phyloP scores from a whole-genome alignment of 2,113 vertebrate species.

The Hemibagrus wyckioides region DNA sequence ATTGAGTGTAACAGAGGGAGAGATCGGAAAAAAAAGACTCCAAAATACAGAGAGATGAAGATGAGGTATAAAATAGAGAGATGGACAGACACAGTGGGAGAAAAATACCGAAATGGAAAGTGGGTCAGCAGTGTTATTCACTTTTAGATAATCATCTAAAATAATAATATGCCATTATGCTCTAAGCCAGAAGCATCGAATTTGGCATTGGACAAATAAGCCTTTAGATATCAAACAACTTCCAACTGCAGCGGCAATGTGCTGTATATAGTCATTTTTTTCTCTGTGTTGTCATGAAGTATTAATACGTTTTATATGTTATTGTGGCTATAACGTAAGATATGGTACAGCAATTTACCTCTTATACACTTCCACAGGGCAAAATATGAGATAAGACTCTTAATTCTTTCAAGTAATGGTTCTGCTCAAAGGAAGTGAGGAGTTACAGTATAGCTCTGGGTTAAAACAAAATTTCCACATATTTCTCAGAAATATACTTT shows the following conservation, averaged over 20 bases:
- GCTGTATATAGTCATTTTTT: background rate
- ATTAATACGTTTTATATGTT: background rate
- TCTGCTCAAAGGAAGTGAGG: background rate
- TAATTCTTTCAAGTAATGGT: background rate
- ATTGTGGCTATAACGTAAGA: background rate
- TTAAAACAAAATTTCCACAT: background rate
- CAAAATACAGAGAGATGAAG: conserved; percentile 51
- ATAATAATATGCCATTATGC: background rate
- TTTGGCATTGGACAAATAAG: background rate
- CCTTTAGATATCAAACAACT: background rate
- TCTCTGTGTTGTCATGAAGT: background rate
- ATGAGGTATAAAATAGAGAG: conserved; percentile 48
- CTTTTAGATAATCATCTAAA: conserved; percentile 13
- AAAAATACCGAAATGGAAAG: conserved; percentile 40
- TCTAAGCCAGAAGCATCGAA: background rate
- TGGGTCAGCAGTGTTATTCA: background rate
- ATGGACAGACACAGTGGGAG: conserved; percentile 51
- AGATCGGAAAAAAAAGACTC: background rate
- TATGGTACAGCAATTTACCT: background rate
- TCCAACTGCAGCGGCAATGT: too few relatives aligned
- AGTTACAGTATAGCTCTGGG: background rate
- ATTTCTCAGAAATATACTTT: background rate
- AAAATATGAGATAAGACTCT: background rate
- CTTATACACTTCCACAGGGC: background rate
- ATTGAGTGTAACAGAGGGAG: background rate